phyloP scores from a whole-genome alignment of 1,140 invertebrate species.

The Bombus fervidus region DNA sequence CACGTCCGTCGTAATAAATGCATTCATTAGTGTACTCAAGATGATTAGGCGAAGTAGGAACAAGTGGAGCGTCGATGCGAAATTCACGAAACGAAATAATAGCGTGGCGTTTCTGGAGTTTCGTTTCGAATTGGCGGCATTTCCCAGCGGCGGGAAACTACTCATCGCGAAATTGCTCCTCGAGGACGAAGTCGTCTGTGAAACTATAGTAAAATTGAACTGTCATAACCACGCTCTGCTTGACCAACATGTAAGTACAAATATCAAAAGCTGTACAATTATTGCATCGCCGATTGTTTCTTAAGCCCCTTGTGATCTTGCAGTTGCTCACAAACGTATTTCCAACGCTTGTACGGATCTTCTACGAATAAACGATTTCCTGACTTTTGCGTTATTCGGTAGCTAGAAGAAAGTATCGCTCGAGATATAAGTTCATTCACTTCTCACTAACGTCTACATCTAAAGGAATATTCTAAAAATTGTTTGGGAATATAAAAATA shows the following conservation, averaged over 20 bases:
- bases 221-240: background rate
- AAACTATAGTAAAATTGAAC: background rate
- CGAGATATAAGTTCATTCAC: no score
- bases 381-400: no score
- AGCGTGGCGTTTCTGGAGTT: conserved; percentile 44
- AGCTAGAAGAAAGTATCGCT: no score
- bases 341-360: no score
- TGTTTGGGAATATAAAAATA: no score
- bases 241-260: background rate
- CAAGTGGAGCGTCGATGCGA: background rate
- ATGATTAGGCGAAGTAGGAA: background rate
- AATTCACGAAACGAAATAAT: conserved; percentile 34
- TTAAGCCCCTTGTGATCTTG: background rate
- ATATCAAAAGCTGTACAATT: background rate
- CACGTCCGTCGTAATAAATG: background rate
- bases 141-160: conserved; percentile 41
- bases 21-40: conserved; percentile 1
- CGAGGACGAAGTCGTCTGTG: background rate
- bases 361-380: no score
- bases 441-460: no score
- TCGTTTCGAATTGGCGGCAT: conserved; percentile 53
- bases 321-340: background rate
- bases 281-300: background rate
- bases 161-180: conserved; percentile 27
- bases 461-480: no score